phyloP scores from a whole-genome alignment of 2,888 invertebrate genomes.

The Lamellibrachia satsuma region DNA sequence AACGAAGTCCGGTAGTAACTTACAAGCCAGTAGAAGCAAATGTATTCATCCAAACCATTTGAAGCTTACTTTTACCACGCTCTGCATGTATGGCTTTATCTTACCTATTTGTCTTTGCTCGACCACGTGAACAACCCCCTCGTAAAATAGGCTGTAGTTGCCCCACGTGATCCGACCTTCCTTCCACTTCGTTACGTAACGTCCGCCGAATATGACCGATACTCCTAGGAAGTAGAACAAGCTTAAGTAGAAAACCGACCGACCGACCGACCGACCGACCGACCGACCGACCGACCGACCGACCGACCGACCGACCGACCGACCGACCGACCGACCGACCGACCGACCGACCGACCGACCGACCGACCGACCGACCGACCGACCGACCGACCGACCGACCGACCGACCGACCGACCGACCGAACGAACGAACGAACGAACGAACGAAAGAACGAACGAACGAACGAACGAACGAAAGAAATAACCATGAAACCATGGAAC shows the following conservation, averaged over 20 bases:
- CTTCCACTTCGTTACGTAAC: slow-evolving; percentile 22
- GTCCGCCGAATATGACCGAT: slow-evolving; percentile 28
- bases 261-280: too few species aligned
- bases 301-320: not conserved
- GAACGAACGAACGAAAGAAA: too few species aligned
- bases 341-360: not conserved
- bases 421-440: not conserved
- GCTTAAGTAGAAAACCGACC: not conserved
- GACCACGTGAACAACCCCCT: not conserved
- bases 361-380: not conserved
- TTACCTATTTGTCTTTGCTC: not conserved
- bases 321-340: not conserved
- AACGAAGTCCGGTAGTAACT: too few species aligned
- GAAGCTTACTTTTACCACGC: too few species aligned
- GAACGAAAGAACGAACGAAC: too few species aligned
- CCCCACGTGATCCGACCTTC: slow-evolving; percentile 4
- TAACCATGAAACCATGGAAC: too few species aligned
- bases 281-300: not conserved
- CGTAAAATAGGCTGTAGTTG: slow-evolving; percentile 10
- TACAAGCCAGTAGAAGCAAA: too few species aligned
- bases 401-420: not conserved
- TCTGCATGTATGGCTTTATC: not conserved
- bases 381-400: not conserved
- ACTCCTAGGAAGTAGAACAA: slow-evolving; percentile 20
- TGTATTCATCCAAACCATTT: too few species aligned